Evolutionary conservation across 2,797 vertebrate species (phyloP).

Genomic region (Typhlichthys subterraneus): DNA sequence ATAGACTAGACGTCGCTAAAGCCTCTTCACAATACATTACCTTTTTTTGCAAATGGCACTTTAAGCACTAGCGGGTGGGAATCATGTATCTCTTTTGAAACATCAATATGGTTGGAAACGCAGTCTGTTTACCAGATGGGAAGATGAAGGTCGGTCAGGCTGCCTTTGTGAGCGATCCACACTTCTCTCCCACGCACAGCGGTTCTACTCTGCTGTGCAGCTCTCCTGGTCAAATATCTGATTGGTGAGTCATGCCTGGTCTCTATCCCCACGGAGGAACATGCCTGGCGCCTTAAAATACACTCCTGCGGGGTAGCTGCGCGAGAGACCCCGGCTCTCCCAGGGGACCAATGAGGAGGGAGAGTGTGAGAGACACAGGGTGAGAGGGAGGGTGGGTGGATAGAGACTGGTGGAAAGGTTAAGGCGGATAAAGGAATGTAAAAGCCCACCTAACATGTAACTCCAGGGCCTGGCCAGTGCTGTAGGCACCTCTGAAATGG

Average conservation of each 20-base stretch:
- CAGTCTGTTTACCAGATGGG: slow-evolving; percentile 75
- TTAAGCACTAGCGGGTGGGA: slow-evolving; percentile 39
- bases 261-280: slow-evolving; percentile 68
- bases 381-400: slow-evolving; percentile 57
- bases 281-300: slow-evolving; percentile 77
- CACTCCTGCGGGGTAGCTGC: slow-evolving; percentile 64
- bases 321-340: slow-evolving; percentile 51
- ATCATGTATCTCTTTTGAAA: slow-evolving; percentile 58
- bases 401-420: slow-evolving; percentile 57
- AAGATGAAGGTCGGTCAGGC: slow-evolving; percentile 67
- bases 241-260: slow-evolving; percentile 75
- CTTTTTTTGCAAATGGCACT: slow-evolving; percentile 29
- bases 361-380: slow-evolving; percentile 48
- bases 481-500: slow-evolving; percentile 46
- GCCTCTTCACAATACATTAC: slow-evolving; percentile 8
- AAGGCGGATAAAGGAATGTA: slow-evolving; percentile 61
- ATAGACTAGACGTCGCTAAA: slow-evolving; percentile 2
- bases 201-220: slow-evolving; percentile 63
- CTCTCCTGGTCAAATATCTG: slow-evolving; percentile 78
- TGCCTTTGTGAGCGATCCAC: slow-evolving; percentile 72
- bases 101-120: slow-evolving; percentile 59
- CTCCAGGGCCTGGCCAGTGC: slow-evolving; percentile 35
- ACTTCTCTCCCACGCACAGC: slow-evolving; percentile 68
- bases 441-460: slow-evolving; percentile 66
- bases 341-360: slow-evolving; percentile 55